Evolutionary conservation across 2,797 vertebrate species (phyloP), one percentile per base, ranked within the genome.

Genomic region (Sciurus carolinensis): DNA sequence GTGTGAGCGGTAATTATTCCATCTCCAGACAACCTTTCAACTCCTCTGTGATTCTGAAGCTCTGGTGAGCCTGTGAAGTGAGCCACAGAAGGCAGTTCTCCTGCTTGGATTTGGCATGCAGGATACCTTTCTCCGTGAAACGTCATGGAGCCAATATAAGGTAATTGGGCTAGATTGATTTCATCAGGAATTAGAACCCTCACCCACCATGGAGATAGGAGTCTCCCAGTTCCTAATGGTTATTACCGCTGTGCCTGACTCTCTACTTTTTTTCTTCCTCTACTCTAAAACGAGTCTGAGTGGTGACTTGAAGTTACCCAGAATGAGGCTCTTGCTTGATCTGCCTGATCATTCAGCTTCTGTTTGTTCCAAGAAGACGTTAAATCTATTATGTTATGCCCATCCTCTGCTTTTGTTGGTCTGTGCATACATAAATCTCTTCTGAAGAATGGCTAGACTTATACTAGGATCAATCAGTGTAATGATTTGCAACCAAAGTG

Each of bases 151-250:
- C 30, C 69, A 83, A n/a, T 50, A 64, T 18, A 67, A 95, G 42
- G 89, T 39, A 85, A 96, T 97, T 95, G 95, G 88, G 39, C 67
- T 90, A 62, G 69, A 94, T 17, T 97, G 88, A 91, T 92, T 97
- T 96, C 52, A 91, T 87, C 77, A 95, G 89, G 64, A 96, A 95
- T 86, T 80, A 85, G 44, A 14, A n/a, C 73, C 62, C 42, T 94
- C 17, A 54, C 7, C n/a, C 33, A 17, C 85, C 8, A 13, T 1
- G 15, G 85, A 84, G 75, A 87, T 26, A 17, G 86, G 64, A 93
- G 36, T 42, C 39, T 86, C 42, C 80, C 73, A 94, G 50, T 6
- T 28, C 67, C 42, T 94, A 73, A 71, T 9, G 8, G 6, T 84
- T 93, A 75, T 90, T 82, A 69, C 47, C 47, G 62, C 54, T 6